These are phyloP conservation scores for Gallinago undulata DNA, from an alignment of 2,113 vertebrate species.

Conservation along the genomic window DNA sequence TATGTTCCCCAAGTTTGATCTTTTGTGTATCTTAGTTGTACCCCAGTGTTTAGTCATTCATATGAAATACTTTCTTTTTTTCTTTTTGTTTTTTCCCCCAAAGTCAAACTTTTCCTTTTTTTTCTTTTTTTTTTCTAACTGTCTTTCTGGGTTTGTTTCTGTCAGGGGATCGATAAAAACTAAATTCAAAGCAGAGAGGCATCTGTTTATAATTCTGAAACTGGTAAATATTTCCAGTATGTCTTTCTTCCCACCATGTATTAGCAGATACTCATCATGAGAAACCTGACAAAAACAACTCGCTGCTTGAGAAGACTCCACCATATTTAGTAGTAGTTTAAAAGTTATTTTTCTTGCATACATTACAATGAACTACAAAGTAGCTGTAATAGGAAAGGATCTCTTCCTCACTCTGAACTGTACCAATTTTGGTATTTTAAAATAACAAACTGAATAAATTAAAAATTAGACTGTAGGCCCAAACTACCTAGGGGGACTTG, in stretches of 20 bases:
- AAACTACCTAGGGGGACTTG: background rate
- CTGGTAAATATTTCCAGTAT: background rate
- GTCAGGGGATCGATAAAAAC: conserved; percentile 16
- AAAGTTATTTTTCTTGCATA: background rate
- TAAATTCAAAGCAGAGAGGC: conserved; percentile 15
- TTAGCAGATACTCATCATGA: background rate
- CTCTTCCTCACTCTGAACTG: background rate
- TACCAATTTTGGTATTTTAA: background rate
- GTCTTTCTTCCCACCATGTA: background rate
- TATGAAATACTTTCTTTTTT: background rate
- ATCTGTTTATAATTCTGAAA: conserved; percentile 38
- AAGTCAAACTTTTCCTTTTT: background rate
- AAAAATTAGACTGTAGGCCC: background rate
- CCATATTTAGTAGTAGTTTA: background rate
- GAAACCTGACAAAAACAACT: conserved; percentile 17
- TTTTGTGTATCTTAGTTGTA: background rate
- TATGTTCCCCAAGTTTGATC: background rate
- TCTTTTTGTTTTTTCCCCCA: background rate
- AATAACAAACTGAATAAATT: background rate
- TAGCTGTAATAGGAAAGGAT: background rate
- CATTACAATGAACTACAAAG: background rate
- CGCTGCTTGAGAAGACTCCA: background rate
- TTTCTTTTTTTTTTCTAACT: background rate
- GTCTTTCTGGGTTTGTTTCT: background rate
- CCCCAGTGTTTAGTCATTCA: background rate